These are phyloP conservation scores for Drosophila insularis DNA, from an alignment of 1,140 invertebrate genomes.

Conservation along the genomic window DNA sequence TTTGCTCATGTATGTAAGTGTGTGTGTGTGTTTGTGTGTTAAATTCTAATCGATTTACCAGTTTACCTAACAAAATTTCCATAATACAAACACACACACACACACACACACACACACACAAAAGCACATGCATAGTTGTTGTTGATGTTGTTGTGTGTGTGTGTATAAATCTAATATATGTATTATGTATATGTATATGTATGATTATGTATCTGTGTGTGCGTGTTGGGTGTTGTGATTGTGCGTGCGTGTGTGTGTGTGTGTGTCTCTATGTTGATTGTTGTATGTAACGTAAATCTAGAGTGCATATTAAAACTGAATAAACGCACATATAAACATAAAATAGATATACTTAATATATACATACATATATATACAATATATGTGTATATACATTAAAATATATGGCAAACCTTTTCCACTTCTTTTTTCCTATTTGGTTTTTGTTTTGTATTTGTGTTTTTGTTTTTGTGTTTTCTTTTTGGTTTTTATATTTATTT, in stretches of 20 bases:
- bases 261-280: constrained; percentile 26
- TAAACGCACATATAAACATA: constrained; percentile 1
- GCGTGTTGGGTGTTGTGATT: constrained; percentile 19
- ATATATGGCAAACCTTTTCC: not conserved
- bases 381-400: not conserved
- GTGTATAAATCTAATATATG: constrained; percentile 1
- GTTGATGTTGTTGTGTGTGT: too few relatives aligned
- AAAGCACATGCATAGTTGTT: not conserved
- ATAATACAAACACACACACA: constrained; percentile 4
- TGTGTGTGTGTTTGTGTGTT: constrained; percentile 35
- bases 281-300: constrained; percentile 12
- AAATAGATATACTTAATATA: too few relatives aligned
- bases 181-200: constrained; percentile 28
- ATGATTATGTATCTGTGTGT: constrained; percentile 19
- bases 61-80: constrained; percentile 12
- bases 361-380: not conserved
- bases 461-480: not conserved
- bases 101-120: not conserved
- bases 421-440: too few relatives aligned
- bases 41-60: constrained; percentile 15
- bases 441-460: too few relatives aligned
- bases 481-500: constrained; percentile 5
- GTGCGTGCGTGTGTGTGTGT: constrained; percentile 6
- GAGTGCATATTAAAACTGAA: constrained; percentile 7
- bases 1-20: constrained; percentile 9